These are phyloP conservation scores for Aphodius sticticus DNA, from an alignment of 2,888 invertebrate species.

Conservation along the genomic window DNA sequence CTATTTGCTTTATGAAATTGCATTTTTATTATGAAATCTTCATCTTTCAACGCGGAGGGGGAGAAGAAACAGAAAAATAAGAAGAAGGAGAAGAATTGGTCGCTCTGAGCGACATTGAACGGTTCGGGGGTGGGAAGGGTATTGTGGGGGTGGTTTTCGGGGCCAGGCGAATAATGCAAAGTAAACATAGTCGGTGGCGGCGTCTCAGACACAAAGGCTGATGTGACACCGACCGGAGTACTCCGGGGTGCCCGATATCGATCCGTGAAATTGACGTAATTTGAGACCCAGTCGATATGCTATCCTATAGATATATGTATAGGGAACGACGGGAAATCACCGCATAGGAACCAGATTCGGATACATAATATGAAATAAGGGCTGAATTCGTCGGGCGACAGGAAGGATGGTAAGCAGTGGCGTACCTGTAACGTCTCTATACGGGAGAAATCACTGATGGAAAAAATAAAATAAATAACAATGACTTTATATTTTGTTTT, in stretches of 20 bases:
- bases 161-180: not conserved
- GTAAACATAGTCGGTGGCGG: not conserved
- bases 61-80: not conserved
- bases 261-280: not conserved
- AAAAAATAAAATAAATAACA: too few species aligned
- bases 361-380: not conserved
- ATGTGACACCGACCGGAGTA: conserved; percentile 4
- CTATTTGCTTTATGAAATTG: conserved; percentile 19
- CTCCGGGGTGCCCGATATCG: not conserved
- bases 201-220: not conserved
- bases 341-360: not conserved
- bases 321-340: not conserved
- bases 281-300: not conserved
- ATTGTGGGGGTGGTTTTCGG: not conserved
- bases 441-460: too few species aligned
- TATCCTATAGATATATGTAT: not conserved
- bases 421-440: not conserved
- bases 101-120: not conserved
- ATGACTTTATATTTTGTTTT: too few species aligned
- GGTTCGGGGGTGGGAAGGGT: not conserved
- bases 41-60: not conserved
- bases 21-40: conserved; percentile 10
- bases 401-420: not conserved
- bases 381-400: not conserved
- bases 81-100: too few species aligned